Evolutionary conservation across 2,888 invertebrate species (phyloP).

Genomic region (Mythimna loreyi): DNA sequence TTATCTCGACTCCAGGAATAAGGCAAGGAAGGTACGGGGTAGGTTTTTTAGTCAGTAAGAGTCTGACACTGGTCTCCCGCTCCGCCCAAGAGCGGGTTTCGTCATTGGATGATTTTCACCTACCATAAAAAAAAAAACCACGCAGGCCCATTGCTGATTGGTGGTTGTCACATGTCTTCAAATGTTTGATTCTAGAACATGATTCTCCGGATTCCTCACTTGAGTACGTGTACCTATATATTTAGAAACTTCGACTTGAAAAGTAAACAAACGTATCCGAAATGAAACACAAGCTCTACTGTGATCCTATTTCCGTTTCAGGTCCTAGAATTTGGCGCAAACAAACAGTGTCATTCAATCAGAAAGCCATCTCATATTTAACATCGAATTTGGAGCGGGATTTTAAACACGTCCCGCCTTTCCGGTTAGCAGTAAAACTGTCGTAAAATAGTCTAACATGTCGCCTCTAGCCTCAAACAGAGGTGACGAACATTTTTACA

Average conservation of each 20-base stretch:
- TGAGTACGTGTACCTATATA: too few relatives aligned
- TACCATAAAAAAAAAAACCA: too few relatives aligned
- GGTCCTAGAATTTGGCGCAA: slow-evolving; percentile 2
- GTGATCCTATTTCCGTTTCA: slow-evolving; percentile 4
- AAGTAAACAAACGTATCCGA: slow-evolving; percentile 7
- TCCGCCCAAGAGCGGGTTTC: too few relatives aligned
- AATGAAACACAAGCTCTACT: not conserved
- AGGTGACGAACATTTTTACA: slow-evolving; percentile 39
- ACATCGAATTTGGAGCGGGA: slow-evolving; percentile 66
- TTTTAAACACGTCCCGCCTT: slow-evolving; percentile 61
- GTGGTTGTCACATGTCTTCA: too few relatives aligned
- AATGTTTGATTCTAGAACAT: too few relatives aligned
- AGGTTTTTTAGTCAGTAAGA: too few relatives aligned
- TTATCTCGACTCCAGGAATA: too few relatives aligned
- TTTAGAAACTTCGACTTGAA: not conserved
- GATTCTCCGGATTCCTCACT: too few relatives aligned
- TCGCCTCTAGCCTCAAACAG: slow-evolving; percentile 49
- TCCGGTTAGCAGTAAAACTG: slow-evolving; percentile 76
- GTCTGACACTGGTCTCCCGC: too few relatives aligned
- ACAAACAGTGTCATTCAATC: slow-evolving; percentile 50
- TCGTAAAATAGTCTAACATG: slow-evolving; percentile 74
- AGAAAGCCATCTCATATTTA: slow-evolving; percentile 60
- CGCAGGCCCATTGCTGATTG: too few relatives aligned
- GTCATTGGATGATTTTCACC: too few relatives aligned
- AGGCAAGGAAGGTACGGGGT: too few relatives aligned